Conservation (phyloP, 2,113 vertebrate species). For the Balaenoptera acutorostrata region DNA sequence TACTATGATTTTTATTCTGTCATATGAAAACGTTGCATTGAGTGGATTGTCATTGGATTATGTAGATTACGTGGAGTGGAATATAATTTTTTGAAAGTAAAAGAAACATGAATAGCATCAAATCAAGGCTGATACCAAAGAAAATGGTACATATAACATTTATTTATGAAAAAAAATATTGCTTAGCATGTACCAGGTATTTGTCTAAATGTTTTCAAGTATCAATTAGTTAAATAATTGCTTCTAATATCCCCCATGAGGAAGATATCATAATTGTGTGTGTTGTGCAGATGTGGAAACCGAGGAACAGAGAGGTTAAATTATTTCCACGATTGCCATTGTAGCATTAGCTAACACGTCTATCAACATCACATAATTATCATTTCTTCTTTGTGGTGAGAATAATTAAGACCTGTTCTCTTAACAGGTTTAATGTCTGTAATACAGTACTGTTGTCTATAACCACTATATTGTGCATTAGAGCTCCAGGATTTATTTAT, state of each 20-base stretch:
- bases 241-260: neutral
- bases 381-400: neutral
- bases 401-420: neutral
- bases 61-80: neutral
- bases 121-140: neutral
- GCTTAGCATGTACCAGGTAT: neutral
- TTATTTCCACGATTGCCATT: neutral
- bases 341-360: neutral
- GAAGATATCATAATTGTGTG: neutral
- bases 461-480: neutral
- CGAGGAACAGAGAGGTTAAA: neutral
- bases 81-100: neutral
- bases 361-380: neutral
- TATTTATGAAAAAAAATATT: neutral
- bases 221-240: neutral
- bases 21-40: neutral
- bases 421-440: neutral
- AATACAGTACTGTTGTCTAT: neutral
- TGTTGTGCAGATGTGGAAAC: neutral
- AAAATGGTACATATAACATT: neutral
- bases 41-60: neutral
- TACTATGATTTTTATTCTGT: neutral
- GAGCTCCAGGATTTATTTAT: neutral
- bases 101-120: neutral
- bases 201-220: neutral